These are phyloP conservation scores for Sinocyclocheilus rhinocerous DNA, from an alignment of 2,113 vertebrate genomes.

Conservation along the genomic window DNA sequence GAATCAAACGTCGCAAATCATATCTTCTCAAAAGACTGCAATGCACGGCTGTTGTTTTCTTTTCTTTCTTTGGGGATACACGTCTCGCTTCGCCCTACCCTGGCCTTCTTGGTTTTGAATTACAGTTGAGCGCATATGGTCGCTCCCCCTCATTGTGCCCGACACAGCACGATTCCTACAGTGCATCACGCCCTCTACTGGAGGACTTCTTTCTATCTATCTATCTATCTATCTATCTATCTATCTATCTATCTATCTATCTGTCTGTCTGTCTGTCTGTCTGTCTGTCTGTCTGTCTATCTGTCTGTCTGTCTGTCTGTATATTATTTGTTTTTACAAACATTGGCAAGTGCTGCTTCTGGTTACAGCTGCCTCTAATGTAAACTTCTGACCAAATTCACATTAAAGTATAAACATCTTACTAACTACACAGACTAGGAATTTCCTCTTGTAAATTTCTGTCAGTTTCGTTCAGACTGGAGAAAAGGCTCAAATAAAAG, in stretches of 20 bases:
- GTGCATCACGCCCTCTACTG: slow-evolving; percentile 18
- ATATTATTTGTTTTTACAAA: not conserved
- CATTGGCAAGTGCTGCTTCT: not conserved
- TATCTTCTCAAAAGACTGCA: slow-evolving; percentile 40
- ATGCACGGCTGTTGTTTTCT: slow-evolving; percentile 39
- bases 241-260: slow-evolving; percentile 22
- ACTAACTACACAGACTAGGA: not conserved
- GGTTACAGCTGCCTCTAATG: not conserved
- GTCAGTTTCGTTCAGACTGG: not conserved
- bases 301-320: not conserved
- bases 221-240: slow-evolving; percentile 14
- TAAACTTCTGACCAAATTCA: not conserved
- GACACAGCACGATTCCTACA: not conserved
- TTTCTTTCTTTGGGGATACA: slow-evolving; percentile 42
- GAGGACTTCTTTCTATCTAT: not conserved
- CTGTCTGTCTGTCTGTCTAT: not conserved
- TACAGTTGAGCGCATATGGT: slow-evolving; percentile 45
- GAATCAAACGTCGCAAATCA: not conserved
- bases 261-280: not conserved
- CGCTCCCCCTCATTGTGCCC: slow-evolving; percentile 37
- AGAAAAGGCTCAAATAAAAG: not conserved
- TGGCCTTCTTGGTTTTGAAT: slow-evolving; percentile 53
- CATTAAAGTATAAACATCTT: not conserved
- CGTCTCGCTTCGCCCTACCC: slow-evolving; percentile 42
- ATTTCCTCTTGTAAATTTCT: not conserved